These are phyloP conservation scores for Zaprionus kolodkinae DNA, from an alignment of 1,140 invertebrate species.

Conservation along the genomic window DNA sequence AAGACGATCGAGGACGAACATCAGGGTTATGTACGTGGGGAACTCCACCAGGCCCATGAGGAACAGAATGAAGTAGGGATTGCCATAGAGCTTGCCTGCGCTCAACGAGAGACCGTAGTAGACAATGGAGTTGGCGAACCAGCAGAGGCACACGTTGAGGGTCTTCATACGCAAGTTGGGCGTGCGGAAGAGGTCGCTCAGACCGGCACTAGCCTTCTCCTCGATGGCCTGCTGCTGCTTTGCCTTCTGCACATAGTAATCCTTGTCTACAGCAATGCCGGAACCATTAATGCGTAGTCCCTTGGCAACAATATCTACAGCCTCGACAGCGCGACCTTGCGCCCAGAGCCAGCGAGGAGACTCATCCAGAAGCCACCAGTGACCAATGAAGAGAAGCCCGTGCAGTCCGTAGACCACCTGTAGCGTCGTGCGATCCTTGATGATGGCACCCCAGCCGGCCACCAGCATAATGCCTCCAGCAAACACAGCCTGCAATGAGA, in stretches of 20 bases:
- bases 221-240: slow-evolving; percentile 85
- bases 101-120: slow-evolving; percentile 95
- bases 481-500: slow-evolving; percentile 86
- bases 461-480: slow-evolving; percentile 93
- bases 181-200: slow-evolving; percentile 90
- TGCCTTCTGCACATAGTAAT: slow-evolving; percentile 87
- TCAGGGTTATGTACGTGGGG: slow-evolving; percentile 90
- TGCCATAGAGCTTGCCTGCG: slow-evolving; percentile 90
- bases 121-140: slow-evolving; percentile 94
- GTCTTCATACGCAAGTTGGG: slow-evolving; percentile 92
- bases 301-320: slow-evolving; percentile 89
- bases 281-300: slow-evolving; percentile 89
- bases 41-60: slow-evolving; percentile 92
- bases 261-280: slow-evolving; percentile 86
- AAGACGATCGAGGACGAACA: slow-evolving; percentile 89
- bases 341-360: slow-evolving; percentile 94
- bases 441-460: slow-evolving; percentile 91
- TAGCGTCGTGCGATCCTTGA: slow-evolving; percentile 90
- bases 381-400: slow-evolving; percentile 89
- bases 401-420: slow-evolving; percentile 93
- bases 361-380: slow-evolving; percentile 95
- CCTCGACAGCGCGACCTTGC: slow-evolving; percentile 89
- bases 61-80: slow-evolving; percentile 93
- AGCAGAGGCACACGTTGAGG: slow-evolving; percentile 92
- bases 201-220: slow-evolving; percentile 84